Percentiles rank a stretch among this genome's conserved stretches.
These are phyloP conservation scores for Otocyon megalotis DNA, from an alignment of 2,113 vertebrate genomes.

Conservation along the genomic window DNA sequence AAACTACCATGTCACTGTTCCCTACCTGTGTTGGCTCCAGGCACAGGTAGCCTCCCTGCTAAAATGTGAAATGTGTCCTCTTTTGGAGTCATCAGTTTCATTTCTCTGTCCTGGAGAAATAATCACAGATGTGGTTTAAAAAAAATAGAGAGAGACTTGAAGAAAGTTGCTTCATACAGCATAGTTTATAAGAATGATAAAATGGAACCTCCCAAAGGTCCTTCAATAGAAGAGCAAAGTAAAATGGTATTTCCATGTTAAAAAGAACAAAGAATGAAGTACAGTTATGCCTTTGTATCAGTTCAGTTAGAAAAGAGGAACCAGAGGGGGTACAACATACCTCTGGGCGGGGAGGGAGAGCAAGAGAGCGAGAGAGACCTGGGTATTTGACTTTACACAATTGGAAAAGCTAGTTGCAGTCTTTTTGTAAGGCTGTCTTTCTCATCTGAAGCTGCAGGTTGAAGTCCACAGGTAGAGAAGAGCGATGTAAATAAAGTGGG, in stretches of 20 bases:
- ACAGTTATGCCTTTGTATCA: neutral
- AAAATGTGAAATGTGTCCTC: neutral
- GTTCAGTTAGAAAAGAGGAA: neutral
- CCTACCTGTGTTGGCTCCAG: neutral
- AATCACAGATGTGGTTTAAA: neutral
- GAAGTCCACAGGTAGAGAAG: neutral
- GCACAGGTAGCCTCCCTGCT: neutral
- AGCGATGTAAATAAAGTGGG: neutral
- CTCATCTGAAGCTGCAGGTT: neutral
- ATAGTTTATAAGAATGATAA: neutral
- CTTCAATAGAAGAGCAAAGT: neutral
- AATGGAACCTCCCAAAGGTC: neutral
- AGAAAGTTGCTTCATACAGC: neutral
- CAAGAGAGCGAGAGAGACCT: too few species aligned
- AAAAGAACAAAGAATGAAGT: neutral
- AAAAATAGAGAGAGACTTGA: neutral
- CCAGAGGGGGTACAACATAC: neutral
- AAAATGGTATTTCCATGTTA: neutral
- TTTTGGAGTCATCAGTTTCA: neutral
- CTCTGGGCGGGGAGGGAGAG: too few species aligned
- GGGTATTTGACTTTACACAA: neutral
- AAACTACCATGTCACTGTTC: neutral
- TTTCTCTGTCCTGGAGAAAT: constrained; percentile 25
- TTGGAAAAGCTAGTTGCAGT: neutral
- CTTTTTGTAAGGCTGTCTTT: neutral